Percentiles rank a stretch among this genome's conserved stretches.
Conservation (phyloP, 2,888 invertebrate species). For the Cosmorhoe ocellata region DNA sequence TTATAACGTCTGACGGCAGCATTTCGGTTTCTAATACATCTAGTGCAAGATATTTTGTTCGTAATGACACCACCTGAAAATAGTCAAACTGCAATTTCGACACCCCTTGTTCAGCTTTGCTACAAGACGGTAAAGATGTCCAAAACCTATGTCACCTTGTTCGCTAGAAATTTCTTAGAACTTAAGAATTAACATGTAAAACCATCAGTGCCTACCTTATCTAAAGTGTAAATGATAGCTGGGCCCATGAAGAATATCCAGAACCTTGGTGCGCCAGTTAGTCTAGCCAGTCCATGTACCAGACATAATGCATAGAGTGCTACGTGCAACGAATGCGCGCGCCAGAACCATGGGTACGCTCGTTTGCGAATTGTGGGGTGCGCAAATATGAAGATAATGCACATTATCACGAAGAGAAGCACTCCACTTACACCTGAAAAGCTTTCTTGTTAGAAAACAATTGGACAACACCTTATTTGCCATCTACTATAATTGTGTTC, state of each 20-base stretch:
- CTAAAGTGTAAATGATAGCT: slow-evolving; percentile 93
- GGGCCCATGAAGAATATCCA: slow-evolving; percentile 97
- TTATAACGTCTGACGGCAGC: slow-evolving; percentile 96
- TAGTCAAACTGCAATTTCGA: background rate
- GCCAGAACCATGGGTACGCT: slow-evolving; percentile 98
- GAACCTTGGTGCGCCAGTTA: slow-evolving; percentile 95
- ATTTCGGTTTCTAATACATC: slow-evolving; percentile 97
- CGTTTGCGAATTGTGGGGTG: slow-evolving; percentile 95
- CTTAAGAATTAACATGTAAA: too few species aligned
- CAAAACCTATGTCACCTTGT: too few species aligned
- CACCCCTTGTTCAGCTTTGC: too few species aligned
- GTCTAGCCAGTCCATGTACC: slow-evolving; percentile 94
- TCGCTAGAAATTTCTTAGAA: too few species aligned
- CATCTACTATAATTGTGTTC: too few species aligned
- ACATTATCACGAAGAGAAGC: slow-evolving; percentile 93
- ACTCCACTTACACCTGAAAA: slow-evolving; percentile 91
- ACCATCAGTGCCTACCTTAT: slow-evolving; percentile 84
- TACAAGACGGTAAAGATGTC: too few species aligned
- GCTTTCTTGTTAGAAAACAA: background rate
- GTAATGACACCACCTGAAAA: slow-evolving; percentile 90
- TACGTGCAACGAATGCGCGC: slow-evolving; percentile 94
- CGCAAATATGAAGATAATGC: slow-evolving; percentile 97
- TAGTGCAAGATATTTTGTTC: slow-evolving; percentile 95
- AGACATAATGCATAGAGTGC: slow-evolving; percentile 92
- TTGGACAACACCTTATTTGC: too few species aligned